Evolutionary conservation across 64 coral and sea anemone species (phyloP).

Genomic region (Pocillopora verrucosa): DNA sequence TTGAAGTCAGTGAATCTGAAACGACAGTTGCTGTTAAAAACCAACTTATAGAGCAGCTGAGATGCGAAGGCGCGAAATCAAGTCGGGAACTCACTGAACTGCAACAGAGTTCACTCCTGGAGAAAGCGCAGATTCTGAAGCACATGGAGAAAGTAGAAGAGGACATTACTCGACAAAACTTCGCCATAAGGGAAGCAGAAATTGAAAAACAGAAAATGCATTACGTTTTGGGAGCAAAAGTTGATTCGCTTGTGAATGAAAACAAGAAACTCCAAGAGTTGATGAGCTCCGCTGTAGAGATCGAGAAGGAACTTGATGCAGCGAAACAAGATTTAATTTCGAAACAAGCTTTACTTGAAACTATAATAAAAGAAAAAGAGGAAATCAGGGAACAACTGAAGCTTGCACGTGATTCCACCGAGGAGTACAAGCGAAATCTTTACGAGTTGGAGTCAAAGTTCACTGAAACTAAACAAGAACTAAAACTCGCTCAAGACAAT

Average conservation of each 20-base stretch:
- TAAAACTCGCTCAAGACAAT: conserved; percentile 7
- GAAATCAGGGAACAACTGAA: conserved; percentile 62
- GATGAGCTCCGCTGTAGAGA: conserved; percentile 29
- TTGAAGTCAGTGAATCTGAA: conserved; percentile 71
- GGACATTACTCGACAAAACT: conserved; percentile 58
- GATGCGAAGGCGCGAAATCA: conserved; percentile 66
- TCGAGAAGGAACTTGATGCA: conserved; percentile 62
- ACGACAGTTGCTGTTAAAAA: conserved; percentile 51
- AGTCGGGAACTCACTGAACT: conserved; percentile 60
- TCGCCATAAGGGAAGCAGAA: conserved; percentile 57
- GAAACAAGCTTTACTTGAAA: conserved; percentile 43
- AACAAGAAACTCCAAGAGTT: conserved; percentile 52
- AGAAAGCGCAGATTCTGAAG: conserved; percentile 71
- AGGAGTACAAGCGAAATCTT: conserved; percentile 46
- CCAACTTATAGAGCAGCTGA: conserved; percentile 69
- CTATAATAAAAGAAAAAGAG: conserved; percentile 63
- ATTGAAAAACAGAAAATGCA: conserved; percentile 67
- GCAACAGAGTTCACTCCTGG: conserved; percentile 71
- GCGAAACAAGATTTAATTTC: conserved; percentile 44
- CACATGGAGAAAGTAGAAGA: conserved; percentile 83
- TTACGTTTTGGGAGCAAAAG: conserved; percentile 36
- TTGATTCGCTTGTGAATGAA: conserved; percentile 63
- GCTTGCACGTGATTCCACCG: conserved; percentile 48
- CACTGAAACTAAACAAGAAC: conserved; percentile 34
- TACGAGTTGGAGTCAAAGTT: conserved; percentile 40